Conservation (phyloP, 37 sponge, comb jelly and placozoan species). For the Geodia barretti region DNA sequence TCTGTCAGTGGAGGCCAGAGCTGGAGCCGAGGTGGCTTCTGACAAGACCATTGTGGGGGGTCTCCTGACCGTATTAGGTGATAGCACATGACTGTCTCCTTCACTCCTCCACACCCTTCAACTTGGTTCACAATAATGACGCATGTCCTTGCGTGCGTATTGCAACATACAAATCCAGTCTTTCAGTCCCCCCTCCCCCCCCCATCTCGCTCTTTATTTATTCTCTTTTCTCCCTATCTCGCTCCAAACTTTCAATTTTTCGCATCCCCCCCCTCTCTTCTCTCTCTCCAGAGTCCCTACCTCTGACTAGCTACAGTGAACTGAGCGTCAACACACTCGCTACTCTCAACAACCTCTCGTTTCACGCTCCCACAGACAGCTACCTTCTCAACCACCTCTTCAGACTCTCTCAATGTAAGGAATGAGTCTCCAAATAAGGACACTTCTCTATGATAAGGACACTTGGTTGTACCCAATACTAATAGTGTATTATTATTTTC, state of each 20-base stretch:
- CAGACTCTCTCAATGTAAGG: constrained; percentile 59
- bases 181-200: too few relatives aligned
- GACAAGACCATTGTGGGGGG: constrained; percentile 32
- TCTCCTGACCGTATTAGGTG: constrained; percentile 68
- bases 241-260: too few relatives aligned
- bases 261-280: not conserved
- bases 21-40: constrained; percentile 41
- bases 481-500: constrained; percentile 6
- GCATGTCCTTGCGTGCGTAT: too few relatives aligned
- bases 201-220: too few relatives aligned
- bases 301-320: constrained; percentile 38
- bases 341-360: constrained; percentile 78
- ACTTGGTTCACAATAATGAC: constrained; percentile 1
- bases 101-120: not conserved
- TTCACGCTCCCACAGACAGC: constrained; percentile 32
- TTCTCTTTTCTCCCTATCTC: too few relatives aligned
- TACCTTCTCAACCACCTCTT: too few relatives aligned
- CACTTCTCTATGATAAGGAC: not conserved
- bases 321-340: constrained; percentile 61
- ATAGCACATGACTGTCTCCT: not conserved
- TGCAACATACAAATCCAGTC: too few relatives aligned
- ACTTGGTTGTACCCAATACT: not conserved
- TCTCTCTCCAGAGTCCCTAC: not conserved
- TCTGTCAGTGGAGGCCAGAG: constrained; percentile 69
- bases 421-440: too few relatives aligned